Conservation (phyloP, 2,113 vertebrate species). For the Pandion haliaetus region DNA sequence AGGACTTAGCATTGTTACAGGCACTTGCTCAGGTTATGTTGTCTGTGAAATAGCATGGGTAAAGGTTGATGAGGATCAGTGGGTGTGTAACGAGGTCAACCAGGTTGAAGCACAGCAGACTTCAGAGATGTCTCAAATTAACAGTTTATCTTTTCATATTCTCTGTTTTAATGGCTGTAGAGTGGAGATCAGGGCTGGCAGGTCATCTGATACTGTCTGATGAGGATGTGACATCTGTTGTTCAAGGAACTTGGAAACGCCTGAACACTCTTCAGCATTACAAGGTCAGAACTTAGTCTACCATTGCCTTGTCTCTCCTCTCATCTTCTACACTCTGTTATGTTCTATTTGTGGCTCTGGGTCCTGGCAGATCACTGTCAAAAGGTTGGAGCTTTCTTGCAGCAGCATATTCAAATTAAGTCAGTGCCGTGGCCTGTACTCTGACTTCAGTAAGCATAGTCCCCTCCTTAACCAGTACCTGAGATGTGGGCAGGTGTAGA, state of each 20-base stretch:
- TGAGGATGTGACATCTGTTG: constrained; percentile 93
- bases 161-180: constrained; percentile 66
- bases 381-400: neutral
- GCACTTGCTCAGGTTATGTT: neutral
- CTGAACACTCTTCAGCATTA: constrained; percentile 97
- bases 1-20: neutral
- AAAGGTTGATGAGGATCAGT: neutral
- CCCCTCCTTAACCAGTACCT: neutral
- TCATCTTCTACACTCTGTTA: neutral
- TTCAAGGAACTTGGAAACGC: constrained; percentile 95
- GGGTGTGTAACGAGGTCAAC: neutral
- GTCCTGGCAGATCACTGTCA: neutral
- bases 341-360: neutral
- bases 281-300: constrained; percentile 79
- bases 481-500: neutral
- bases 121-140: neutral
- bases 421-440: neutral
- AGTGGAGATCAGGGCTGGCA: constrained; percentile 94
- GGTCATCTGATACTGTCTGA: constrained; percentile 96
- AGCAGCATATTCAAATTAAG: neutral
- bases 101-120: neutral
- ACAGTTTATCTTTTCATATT: neutral
- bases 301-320: neutral
- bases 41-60: neutral
- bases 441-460: neutral